Evolutionary conservation across 2,113 vertebrate genomes (phyloP).

Genomic region (Psephotus haematonotus): DNA sequence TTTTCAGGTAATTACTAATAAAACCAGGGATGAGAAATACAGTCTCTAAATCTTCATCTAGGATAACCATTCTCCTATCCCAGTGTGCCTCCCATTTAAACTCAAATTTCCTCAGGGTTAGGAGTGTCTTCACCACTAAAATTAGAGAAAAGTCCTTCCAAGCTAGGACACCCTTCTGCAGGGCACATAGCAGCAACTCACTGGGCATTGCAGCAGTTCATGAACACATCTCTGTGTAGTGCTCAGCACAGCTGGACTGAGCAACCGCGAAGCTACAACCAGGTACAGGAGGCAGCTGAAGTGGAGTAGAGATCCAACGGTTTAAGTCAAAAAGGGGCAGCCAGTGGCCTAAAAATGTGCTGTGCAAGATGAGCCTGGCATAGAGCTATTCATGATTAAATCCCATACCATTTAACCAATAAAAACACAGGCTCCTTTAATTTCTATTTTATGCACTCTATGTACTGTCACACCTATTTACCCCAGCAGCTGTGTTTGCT

Average conservation of each 20-base stretch:
- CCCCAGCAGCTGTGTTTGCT: not conserved
- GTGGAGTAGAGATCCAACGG: not conserved
- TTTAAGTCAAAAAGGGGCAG: not conserved
- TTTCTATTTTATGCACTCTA: not conserved
- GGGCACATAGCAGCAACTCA: not conserved
- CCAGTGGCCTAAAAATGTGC: not conserved
- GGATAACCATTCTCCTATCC: not conserved
- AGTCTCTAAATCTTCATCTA: not conserved
- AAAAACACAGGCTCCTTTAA: not conserved
- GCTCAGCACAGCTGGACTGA: not conserved
- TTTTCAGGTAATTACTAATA: conserved; percentile 3
- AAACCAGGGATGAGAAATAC: not conserved
- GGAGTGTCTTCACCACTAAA: not conserved
- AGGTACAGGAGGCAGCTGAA: not conserved
- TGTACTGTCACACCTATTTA: not conserved
- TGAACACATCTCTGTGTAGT: not conserved
- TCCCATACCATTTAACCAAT: not conserved
- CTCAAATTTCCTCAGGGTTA: not conserved
- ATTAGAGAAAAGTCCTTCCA: not conserved
- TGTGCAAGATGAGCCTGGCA: not conserved
- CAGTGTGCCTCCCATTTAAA: not conserved
- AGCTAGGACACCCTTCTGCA: not conserved
- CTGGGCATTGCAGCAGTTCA: not conserved
- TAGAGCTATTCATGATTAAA: not conserved
- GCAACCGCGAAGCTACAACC: not conserved